Evolutionary conservation across 2,113 vertebrate species (phyloP).

Genomic region (Eubucco bourcierii): DNA sequence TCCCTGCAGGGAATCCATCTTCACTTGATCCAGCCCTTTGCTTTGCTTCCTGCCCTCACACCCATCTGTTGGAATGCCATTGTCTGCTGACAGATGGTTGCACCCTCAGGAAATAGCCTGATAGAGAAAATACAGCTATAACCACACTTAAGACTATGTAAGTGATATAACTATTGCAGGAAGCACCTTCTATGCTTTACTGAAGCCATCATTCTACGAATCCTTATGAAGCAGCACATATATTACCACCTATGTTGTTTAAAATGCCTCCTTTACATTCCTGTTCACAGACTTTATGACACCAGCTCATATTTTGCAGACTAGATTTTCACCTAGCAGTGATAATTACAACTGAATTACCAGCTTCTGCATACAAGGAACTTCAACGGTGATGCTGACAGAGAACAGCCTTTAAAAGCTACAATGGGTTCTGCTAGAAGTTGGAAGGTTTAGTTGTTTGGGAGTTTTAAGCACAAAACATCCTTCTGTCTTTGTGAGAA

Average conservation of each 20-base stretch:
- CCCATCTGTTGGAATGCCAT: neutral
- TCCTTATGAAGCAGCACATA: neutral
- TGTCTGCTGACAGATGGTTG: neutral
- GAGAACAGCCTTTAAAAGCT: neutral
- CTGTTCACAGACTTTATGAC: neutral
- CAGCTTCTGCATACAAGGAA: neutral
- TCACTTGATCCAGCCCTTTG: neutral
- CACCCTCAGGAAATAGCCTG: neutral
- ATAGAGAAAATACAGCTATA: neutral
- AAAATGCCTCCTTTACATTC: neutral
- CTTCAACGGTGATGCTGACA: neutral
- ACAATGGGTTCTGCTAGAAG: neutral
- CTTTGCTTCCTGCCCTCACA: neutral
- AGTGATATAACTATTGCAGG: neutral
- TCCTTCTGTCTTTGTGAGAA: neutral
- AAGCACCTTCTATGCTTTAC: neutral
- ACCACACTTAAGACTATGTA: neutral
- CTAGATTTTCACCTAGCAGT: neutral
- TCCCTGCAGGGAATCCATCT: neutral
- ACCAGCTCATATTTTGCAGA: neutral
- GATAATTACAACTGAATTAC: neutral
- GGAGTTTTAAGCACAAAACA: neutral
- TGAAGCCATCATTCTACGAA: neutral
- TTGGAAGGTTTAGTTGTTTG: neutral
- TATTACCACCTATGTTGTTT: no score